Base-by-base conservation (phyloP, 92 coral and sea anemone genomes). In the Epizoanthus scotinus region DNA sequence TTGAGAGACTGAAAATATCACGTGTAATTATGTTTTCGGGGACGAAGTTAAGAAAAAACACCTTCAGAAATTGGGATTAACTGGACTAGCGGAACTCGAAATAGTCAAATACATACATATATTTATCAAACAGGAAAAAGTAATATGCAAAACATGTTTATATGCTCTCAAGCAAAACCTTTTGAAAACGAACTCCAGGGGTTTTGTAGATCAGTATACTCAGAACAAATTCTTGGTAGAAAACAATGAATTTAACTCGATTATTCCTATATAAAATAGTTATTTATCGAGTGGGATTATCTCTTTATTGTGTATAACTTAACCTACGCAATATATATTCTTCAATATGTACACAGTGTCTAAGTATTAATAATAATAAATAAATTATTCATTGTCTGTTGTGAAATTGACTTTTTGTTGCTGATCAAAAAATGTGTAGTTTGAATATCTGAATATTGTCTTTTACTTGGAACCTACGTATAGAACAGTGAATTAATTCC, bases 1-100 rank as follows among this genome's bases (percentile, higher is more conserved):
- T 73, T 92, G 82, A 92, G 68, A 26, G 26, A 13, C 67, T 18
- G 17, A 9, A 74, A 57, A 13, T 58, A 19, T 57, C 19, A 25
- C 58, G 58, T 58, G 40, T 25, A 63, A 64, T 38, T 59, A 36
- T 75, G 42, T 38, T 60, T 9, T 75, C 18, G 8, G 52, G 9
- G 27, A 18, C 40, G 22, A 27, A 64, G 29, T 29, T 29, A 38
- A 18, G 21, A 29, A n/a, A 10, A 27, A 34, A 64, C 15, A 64
- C 6, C 44, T 62, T 62, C 12, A 24, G 27, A 62, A 18, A 62
- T 10, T 44, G 52, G 13, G 10, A 44, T 12, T 9, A 63, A 64
- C 19, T 64, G 19, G 40, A n/a, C 18, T 38, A 19, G 20, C 44
- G 20, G 28, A 12, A 29, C 8, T 38, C 10, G 8, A 44, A 64